Conservation (phyloP, 2,797 vertebrate genomes). For the Argya squamiceps region DNA sequence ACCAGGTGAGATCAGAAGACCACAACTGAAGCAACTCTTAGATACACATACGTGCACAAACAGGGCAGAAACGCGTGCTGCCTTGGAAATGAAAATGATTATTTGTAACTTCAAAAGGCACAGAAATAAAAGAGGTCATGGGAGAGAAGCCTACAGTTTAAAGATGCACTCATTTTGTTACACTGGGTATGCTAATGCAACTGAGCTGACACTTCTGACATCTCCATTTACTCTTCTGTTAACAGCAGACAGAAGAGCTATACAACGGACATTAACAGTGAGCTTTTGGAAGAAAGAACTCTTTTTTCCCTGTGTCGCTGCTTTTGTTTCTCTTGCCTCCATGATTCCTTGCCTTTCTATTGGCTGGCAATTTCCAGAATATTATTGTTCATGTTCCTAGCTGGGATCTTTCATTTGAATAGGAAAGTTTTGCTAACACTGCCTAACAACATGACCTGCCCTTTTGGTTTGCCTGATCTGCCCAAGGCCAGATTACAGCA, state of each 20-base stretch:
- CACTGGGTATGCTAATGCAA: background rate
- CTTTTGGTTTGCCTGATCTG: background rate
- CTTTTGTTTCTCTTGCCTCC: background rate
- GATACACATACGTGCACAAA: background rate
- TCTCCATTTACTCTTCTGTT: background rate
- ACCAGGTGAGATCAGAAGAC: background rate
- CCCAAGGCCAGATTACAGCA: background rate
- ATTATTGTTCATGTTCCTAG: background rate
- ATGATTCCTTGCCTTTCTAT: background rate
- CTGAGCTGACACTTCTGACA: background rate
- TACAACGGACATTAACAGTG: background rate
- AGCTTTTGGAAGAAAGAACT: background rate
- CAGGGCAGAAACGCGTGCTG: background rate
- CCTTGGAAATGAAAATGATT: background rate
- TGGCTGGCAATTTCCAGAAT: background rate
- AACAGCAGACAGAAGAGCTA: background rate
- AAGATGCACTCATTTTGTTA: background rate
- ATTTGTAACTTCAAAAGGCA: background rate
- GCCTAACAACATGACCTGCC: background rate
- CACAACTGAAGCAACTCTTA: background rate
- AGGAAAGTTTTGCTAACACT: background rate
- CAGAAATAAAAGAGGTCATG: background rate
- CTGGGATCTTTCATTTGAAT: background rate
- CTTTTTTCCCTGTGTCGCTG: background rate
- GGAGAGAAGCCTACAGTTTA: background rate